Percentiles rank a stretch among this genome's conserved stretches.
phyloP scores from a whole-genome alignment of 2,797 vertebrate genomes.

The Pangasius larnaudii region DNA sequence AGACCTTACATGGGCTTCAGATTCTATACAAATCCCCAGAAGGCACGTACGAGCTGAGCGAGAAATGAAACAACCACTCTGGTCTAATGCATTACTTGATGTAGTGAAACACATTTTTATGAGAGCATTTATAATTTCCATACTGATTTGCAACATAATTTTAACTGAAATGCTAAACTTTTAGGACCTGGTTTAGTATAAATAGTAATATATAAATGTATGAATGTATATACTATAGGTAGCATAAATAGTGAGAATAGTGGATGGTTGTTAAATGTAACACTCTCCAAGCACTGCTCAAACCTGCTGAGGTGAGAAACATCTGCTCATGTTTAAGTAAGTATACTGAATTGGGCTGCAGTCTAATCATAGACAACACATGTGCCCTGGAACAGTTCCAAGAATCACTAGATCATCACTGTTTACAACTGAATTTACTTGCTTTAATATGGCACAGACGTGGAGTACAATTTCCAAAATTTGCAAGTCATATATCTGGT shows the following conservation, averaged over 20 bases:
- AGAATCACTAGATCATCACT: background rate
- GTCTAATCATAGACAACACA: background rate
- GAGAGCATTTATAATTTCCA: background rate
- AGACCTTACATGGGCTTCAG: slow-evolving; percentile 19
- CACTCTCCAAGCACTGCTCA: background rate
- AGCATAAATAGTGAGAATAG: background rate
- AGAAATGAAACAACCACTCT: background rate
- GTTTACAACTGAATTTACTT: background rate
- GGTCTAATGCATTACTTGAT: background rate
- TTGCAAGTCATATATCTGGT: slow-evolving; percentile 37
- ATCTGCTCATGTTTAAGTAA: background rate
- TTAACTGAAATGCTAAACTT: background rate
- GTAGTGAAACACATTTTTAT: background rate
- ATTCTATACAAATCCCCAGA: slow-evolving; percentile 15
- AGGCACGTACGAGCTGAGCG: background rate
- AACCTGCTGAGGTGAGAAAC: background rate
- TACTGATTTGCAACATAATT: background rate
- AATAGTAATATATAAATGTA: background rate
- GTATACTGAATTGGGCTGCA: background rate
- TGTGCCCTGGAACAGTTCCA: background rate
- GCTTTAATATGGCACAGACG: background rate
- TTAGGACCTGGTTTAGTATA: background rate
- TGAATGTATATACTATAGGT: background rate
- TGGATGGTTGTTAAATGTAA: background rate
- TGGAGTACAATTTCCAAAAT: background rate